phyloP scores from a whole-genome alignment of 2,797 vertebrate genomes.

The Cottoperca gobio region DNA sequence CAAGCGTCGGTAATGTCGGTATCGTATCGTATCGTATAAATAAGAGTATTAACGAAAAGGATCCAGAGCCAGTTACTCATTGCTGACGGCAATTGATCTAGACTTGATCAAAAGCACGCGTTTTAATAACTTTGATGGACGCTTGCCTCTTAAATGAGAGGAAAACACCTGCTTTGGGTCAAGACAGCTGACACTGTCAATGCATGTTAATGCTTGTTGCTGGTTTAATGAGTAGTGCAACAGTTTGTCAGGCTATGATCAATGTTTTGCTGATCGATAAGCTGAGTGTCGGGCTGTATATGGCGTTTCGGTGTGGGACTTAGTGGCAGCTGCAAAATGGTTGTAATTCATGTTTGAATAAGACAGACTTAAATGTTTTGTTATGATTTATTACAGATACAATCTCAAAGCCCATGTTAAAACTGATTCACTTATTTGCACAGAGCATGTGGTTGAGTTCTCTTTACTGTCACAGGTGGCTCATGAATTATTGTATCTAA shows the following conservation, averaged over 20 bases:
- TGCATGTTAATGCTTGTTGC: slow-evolving; percentile 27
- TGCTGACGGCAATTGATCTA: not conserved
- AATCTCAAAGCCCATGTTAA: not conserved
- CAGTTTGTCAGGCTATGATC: slow-evolving; percentile 44
- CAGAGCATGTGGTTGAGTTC: not conserved
- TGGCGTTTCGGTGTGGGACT: not conserved
- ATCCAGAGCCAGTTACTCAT: not conserved
- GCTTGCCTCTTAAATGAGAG: not conserved
- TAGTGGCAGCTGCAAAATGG: not conserved
- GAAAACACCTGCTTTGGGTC: slow-evolving; percentile 22
- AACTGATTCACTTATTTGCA: not conserved
- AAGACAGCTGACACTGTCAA: slow-evolving; percentile 24
- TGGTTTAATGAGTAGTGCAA: slow-evolving; percentile 24
- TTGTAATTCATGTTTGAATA: not conserved
- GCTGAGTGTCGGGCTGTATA: slow-evolving; percentile 2
- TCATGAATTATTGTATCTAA: not conserved
- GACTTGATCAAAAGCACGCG: slow-evolving; percentile 1
- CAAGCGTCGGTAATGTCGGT: no score
- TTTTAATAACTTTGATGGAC: slow-evolving; percentile 17
- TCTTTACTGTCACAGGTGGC: not conserved
- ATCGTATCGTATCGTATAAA: no score
- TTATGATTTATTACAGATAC: not conserved
- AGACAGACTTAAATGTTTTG: not conserved
- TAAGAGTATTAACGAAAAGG: not conserved
- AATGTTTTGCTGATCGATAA: slow-evolving; percentile 33